phyloP scores from a whole-genome alignment of 2,888 invertebrate species.

The Junonia oenone region DNA sequence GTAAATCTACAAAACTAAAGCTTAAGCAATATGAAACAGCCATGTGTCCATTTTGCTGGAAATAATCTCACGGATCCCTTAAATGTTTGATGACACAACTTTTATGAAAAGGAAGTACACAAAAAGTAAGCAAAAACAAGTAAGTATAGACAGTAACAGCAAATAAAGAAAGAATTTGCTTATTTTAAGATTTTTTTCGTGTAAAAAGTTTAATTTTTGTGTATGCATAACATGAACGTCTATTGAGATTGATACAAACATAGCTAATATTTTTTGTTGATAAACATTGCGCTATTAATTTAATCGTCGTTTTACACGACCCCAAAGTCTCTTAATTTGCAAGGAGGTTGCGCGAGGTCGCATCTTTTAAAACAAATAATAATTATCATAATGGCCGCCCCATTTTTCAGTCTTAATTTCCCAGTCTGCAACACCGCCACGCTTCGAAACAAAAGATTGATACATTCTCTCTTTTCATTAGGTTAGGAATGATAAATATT shows the following conservation, averaged over 20 bases:
- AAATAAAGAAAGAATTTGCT: no score
- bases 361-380: constrained; percentile 54
- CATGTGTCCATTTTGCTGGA: no score
- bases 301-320: constrained; percentile 14
- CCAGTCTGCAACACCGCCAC: constrained; percentile 40
- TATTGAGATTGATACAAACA: neutral
- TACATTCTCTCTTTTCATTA: constrained; percentile 69
- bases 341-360: constrained; percentile 17
- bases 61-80: no score
- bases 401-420: constrained; percentile 71
- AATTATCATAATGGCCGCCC: constrained; percentile 61
- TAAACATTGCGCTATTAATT: neutral
- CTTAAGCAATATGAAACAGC: no score
- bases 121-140: no score
- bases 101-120: no score
- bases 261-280: neutral
- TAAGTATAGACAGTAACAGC: no score
- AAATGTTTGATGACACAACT: no score
- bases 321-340: constrained; percentile 21
- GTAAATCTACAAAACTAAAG: no score
- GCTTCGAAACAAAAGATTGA: constrained; percentile 69
- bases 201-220: neutral
- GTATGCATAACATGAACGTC: no score
- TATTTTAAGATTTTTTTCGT: no score
- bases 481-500: constrained; percentile 62